A percentile compares a stretch with the other conserved stretches of the same genome.
Conservation (phyloP, 2,797 vertebrate species). For the Aratinga solstitialis region DNA sequence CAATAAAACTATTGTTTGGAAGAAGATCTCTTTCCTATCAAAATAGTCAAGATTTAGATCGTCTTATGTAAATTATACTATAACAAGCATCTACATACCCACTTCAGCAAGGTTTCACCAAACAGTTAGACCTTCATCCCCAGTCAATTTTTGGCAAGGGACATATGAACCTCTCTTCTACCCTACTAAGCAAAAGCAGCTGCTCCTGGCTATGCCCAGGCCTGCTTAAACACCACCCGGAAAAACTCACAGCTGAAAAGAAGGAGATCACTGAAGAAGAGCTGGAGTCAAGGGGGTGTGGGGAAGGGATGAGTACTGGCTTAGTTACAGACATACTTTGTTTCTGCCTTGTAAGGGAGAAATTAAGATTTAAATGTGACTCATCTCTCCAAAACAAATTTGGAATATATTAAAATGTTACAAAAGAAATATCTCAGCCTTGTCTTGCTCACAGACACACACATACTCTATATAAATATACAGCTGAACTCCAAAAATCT, state of each 20-base stretch:
- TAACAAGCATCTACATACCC: not conserved
- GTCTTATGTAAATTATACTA: not conserved
- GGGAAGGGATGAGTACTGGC: not conserved
- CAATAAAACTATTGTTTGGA: no score
- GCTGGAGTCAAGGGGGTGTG: not conserved
- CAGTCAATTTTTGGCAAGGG: not conserved
- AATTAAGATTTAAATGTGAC: constrained; percentile 53
- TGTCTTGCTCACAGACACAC: not conserved
- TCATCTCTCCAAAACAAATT: constrained; percentile 49
- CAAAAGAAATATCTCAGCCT: constrained; percentile 9
- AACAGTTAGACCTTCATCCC: not conserved
- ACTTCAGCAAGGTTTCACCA: constrained; percentile 22
- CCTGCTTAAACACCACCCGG: not conserved
- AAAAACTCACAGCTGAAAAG: constrained; percentile 1
- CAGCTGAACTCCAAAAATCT: constrained; percentile 15
- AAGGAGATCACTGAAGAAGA: not conserved
- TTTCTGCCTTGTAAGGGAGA: constrained; percentile 67
- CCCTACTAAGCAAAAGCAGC: constrained; percentile 41
- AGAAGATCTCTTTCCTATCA: not conserved
- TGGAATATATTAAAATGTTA: constrained; percentile 30
- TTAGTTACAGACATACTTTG: constrained; percentile 18
- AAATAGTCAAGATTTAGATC: not conserved
- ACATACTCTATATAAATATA: not conserved
- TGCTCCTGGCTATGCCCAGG: constrained; percentile 7
- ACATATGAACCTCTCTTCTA: not conserved